Evolutionary conservation across 2,888 invertebrate species (phyloP).

Genomic region (Phorcus lineatus): DNA sequence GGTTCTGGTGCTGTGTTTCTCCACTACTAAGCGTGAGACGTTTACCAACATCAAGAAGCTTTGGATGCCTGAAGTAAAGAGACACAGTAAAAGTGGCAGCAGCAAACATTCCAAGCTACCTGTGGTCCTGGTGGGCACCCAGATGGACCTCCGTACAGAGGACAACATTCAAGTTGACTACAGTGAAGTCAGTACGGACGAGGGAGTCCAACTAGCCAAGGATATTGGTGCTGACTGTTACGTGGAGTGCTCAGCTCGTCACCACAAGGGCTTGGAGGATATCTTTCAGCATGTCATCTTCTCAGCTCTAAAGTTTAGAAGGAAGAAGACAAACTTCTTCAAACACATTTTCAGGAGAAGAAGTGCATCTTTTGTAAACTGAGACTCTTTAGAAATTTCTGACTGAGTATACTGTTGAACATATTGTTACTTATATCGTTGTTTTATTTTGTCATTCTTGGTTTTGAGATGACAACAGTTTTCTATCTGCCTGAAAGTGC

Average conservation of each 20-base stretch:
- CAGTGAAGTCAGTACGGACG: conserved; percentile 48
- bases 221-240: conserved; percentile 55
- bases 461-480: too few relatives aligned
- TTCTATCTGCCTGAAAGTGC: too few relatives aligned
- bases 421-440: too few relatives aligned
- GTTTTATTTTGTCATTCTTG: too few relatives aligned
- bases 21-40: conserved; percentile 59
- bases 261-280: conserved; percentile 47
- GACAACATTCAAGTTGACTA: conserved; percentile 35
- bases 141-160: conserved; percentile 57
- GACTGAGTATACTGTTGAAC: too few relatives aligned
- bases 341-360: conserved; percentile 39
- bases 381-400: too few relatives aligned
- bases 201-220: conserved; percentile 52
- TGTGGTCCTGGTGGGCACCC: conserved; percentile 61
- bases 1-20: conserved; percentile 62
- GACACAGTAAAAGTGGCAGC: conserved; percentile 54
- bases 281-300: conserved; percentile 56
- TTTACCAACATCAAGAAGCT: conserved; percentile 56
- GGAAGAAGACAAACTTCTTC: conserved; percentile 46
- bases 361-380: too few relatives aligned
- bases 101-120: conserved; percentile 44
- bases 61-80: conserved; percentile 63
- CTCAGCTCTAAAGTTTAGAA: conserved; percentile 50
- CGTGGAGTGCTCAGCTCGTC: conserved; percentile 56